These are phyloP conservation scores for Pelochelys cantorii DNA, from an alignment of 2,797 vertebrate species.

Conservation along the genomic window DNA sequence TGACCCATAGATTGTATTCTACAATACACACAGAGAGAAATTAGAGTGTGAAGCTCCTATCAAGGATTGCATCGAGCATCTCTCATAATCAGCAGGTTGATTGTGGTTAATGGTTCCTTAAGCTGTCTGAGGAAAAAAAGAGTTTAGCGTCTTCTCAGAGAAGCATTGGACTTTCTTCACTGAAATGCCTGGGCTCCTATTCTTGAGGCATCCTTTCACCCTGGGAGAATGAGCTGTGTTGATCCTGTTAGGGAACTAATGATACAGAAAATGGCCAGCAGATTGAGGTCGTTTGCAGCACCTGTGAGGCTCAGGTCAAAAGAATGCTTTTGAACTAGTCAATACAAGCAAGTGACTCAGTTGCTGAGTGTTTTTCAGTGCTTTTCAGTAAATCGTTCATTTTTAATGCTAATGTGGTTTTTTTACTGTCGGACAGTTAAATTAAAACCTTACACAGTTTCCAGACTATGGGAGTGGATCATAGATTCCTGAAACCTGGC, in stretches of 20 bases:
- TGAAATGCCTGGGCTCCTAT: neutral
- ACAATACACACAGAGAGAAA: neutral
- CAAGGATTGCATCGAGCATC: neutral
- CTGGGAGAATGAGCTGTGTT: neutral
- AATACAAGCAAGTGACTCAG: slow-evolving; percentile 1
- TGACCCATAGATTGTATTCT: neutral
- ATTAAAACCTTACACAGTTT: neutral
- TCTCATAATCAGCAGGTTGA: neutral
- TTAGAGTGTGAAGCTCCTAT: neutral
- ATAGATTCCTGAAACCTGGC: neutral
- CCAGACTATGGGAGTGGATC: neutral
- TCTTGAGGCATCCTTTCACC: slow-evolving; percentile 17
- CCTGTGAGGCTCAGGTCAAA: neutral
- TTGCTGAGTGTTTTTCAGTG: slow-evolving; percentile 28
- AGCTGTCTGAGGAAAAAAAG: neutral
- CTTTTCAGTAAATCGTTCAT: slow-evolving; percentile 45
- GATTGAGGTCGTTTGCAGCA: neutral
- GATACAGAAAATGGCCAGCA: neutral
- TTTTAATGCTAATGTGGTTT: slow-evolving; percentile 31
- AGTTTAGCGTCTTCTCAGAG: neutral
- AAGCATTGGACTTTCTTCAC: neutral
- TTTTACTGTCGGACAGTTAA: slow-evolving; percentile 11
- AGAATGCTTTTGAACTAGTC: slow-evolving; percentile 6
- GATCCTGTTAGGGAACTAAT: slow-evolving; percentile 5
- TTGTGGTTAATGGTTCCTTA: neutral